Percentiles rank a stretch among this genome's conserved stretches.
phyloP scores from a whole-genome alignment of 92 coral and sea anemone genomes.

The Epizoanthus stellaris region DNA sequence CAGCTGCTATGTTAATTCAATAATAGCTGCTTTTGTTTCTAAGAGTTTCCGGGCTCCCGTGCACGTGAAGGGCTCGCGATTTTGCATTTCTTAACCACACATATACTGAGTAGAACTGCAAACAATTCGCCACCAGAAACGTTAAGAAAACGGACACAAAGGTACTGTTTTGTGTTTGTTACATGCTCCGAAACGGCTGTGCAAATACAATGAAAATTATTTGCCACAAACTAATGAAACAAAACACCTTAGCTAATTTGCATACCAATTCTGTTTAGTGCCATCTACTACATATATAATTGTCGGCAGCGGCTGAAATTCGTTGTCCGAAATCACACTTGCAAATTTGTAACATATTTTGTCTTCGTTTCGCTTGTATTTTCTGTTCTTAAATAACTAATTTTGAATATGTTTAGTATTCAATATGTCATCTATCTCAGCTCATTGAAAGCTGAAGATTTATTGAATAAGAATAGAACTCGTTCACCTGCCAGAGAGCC shows the following conservation, averaged over 20 bases:
- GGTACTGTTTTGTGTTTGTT: constrained; percentile 20
- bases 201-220: constrained; percentile 31
- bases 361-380: not conserved
- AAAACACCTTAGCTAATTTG: constrained; percentile 31
- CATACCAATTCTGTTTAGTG: constrained; percentile 10
- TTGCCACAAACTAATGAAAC: constrained; percentile 33
- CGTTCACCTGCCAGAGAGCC: constrained; percentile 34
- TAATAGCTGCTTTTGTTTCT: not conserved
- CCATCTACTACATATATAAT: constrained; percentile 14
- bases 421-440: not conserved
- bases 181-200: constrained; percentile 45
- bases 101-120: not conserved
- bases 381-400: not conserved
- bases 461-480: constrained; percentile 7
- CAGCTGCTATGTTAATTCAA: not conserved
- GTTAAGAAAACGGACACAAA: constrained; percentile 22
- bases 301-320: constrained; percentile 4
- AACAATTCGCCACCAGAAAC: constrained; percentile 46
- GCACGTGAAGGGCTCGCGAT: constrained; percentile 27
- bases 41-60: not conserved
- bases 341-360: not conserved
- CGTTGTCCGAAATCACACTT: constrained; percentile 5
- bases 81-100: constrained; percentile 31
- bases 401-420: not conserved
- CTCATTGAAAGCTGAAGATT: constrained; percentile 9